Conservation (phyloP, 2,113 vertebrate species). For the Hyla sarda region DNA sequence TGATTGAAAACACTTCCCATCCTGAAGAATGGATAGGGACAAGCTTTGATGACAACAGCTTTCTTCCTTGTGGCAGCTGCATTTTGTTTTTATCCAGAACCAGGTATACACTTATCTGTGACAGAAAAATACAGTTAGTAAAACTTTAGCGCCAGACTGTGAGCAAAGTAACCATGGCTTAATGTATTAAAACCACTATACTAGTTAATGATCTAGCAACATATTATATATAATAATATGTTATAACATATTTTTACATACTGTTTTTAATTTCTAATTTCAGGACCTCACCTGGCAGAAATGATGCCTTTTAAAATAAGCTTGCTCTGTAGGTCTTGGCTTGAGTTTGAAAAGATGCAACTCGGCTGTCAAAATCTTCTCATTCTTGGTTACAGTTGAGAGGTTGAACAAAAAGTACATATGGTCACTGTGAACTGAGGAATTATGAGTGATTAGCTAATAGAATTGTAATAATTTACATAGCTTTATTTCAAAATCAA, state of each 20-base stretch:
- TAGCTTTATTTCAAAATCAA: too few relatives aligned
- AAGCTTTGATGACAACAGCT: constrained; percentile 80
- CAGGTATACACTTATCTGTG: constrained; percentile 86
- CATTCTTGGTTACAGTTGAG: constrained; percentile 80
- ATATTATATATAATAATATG: background rate
- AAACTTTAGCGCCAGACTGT: background rate
- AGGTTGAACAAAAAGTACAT: constrained; percentile 82
- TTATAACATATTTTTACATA: background rate
- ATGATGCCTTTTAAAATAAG: constrained; percentile 76
- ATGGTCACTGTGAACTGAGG: constrained; percentile 77
- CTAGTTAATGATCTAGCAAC: background rate
- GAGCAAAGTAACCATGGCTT: too few relatives aligned
- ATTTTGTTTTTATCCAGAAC: constrained; percentile 70
- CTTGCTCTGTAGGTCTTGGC: constrained; percentile 60
- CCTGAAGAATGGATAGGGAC: constrained; percentile 80
- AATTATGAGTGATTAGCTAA: background rate
- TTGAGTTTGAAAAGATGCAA: constrained; percentile 88
- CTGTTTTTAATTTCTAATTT: background rate
- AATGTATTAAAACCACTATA: too few relatives aligned
- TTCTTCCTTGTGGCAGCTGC: constrained; percentile 72
- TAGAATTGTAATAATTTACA: background rate
- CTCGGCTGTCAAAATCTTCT: constrained; percentile 86
- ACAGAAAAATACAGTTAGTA: background rate
- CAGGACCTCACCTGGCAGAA: constrained; percentile 81
- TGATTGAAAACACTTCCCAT: constrained; percentile 90